A percentile compares a stretch with the other conserved stretches of the same genome.
Conservation (phyloP, 2,797 vertebrate genomes). For the Pelodytes ibericus region DNA sequence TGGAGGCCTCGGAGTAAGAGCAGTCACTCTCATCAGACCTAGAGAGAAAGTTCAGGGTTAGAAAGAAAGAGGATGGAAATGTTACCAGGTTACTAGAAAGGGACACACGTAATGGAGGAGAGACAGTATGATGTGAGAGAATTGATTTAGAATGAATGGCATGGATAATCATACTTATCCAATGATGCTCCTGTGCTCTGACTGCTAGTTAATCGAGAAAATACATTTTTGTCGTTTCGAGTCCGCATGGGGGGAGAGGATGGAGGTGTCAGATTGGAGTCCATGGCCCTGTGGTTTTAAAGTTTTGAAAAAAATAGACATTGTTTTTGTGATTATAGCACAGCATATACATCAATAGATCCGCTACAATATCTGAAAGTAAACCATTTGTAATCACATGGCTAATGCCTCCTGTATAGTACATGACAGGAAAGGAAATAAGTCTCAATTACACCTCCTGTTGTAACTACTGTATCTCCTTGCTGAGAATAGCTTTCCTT, state of each 20-base stretch:
- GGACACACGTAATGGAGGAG: background rate
- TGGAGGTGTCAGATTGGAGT: constrained; percentile 88
- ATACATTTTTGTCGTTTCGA: constrained; percentile 95
- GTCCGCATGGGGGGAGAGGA: constrained; percentile 92
- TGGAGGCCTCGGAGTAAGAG: constrained; percentile 99
- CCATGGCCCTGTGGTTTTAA: constrained; percentile 85
- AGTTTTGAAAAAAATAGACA: too few relatives aligned
- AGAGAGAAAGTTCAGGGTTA: constrained; percentile 66
- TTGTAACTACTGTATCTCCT: too few relatives aligned
- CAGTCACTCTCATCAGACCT: constrained; percentile 99
- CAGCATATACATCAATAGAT: too few relatives aligned
- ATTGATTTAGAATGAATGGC: constrained; percentile 53
- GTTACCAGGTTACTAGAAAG: constrained; percentile 42
- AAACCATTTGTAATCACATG: too few relatives aligned
- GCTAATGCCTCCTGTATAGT: too few relatives aligned
- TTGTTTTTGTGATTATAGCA: too few relatives aligned
- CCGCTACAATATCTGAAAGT: too few relatives aligned
- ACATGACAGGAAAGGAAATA: too few relatives aligned
- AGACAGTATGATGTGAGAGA: background rate
- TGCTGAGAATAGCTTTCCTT: too few relatives aligned
- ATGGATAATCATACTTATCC: constrained; percentile 88
- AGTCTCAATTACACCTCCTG: too few relatives aligned
- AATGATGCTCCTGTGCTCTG: constrained; percentile 92
- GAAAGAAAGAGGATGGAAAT: constrained; percentile 42
- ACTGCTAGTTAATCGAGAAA: constrained; percentile 94